Conservation (phyloP, 1,140 invertebrate species). For the Apis dorsata region DNA sequence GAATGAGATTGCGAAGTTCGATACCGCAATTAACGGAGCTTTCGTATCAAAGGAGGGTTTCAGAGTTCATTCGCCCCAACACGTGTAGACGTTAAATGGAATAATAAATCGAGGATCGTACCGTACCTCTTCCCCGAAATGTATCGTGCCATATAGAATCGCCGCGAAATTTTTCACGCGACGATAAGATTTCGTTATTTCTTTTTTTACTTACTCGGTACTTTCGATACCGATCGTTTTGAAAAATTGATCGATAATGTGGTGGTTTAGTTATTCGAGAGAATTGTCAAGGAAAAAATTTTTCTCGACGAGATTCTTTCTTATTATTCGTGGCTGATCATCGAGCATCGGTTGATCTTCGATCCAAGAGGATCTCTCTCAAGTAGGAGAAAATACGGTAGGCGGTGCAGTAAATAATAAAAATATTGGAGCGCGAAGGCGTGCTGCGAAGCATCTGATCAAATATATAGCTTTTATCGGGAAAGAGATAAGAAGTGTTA, state of each 20-base stretch:
- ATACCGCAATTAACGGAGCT: slow-evolving; percentile 63
- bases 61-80: slow-evolving; percentile 30
- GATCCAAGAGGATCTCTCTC: slow-evolving; percentile 34
- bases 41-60: slow-evolving; percentile 22
- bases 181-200: background rate
- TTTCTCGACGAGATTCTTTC: too few relatives aligned
- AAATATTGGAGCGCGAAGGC: slow-evolving; percentile 59
- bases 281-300: too few relatives aligned
- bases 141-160: background rate
- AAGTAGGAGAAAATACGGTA: slow-evolving; percentile 57
- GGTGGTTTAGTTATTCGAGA: too few relatives aligned
- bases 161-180: background rate
- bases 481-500: slow-evolving; percentile 45
- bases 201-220: too few relatives aligned
- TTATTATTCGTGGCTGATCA: too few relatives aligned
- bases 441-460: slow-evolving; percentile 18
- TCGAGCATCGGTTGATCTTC: background rate
- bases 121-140: background rate
- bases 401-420: slow-evolving; percentile 68
- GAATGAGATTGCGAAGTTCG: slow-evolving; percentile 63
- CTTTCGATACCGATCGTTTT: too few relatives aligned
- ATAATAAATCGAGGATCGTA: slow-evolving; percentile 34
- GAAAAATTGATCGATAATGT: too few relatives aligned
- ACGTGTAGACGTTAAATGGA: slow-evolving; percentile 53
- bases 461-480: slow-evolving; percentile 59